Evolutionary conservation across 2,888 invertebrate genomes (phyloP), one percentile per base, ranked within the genome.

Genomic region (Marronus borbonicus): DNA sequence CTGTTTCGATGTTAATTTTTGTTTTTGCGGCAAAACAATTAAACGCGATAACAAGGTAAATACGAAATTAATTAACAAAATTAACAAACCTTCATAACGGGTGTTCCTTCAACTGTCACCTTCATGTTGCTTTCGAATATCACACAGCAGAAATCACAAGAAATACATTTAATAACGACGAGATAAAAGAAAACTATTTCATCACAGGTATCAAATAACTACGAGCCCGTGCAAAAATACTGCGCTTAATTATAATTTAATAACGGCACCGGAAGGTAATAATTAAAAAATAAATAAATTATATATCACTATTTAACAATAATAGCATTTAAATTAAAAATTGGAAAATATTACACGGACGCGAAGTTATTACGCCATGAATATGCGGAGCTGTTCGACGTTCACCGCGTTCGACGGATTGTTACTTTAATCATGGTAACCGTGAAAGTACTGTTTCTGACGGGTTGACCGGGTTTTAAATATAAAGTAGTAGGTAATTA

Each of bases 401-500:
- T 65, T 65, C 17, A 65, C 39, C 52, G 52, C n/a, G 17, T 7
- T 52, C 17, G 17, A 44, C 44, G 44, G n/a, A 28, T 8, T 36
- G 65, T 7, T 65, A 39, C 36, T 65, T 31, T 36, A 39, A 65
- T 65, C 65, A 39, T 65, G 39, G 36, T 65, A 39, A 39, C 36
- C 17, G 65, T 65, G 65, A 65, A 65, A 65, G 65, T 39, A 65
- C 65, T 65, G 65, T 31, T 65, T 65, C 17, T 65, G 17, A 8
- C 65, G 39, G 36, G 0, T n/a, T 39, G 65, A 65, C 65, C 65
- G 65, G 14, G 65, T 17, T 65, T 65, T 65, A 36, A 65, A 65
- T 31, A 65, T 65, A 65, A 65, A n/a, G 65, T 65, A 39, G 39
- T 62, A 28, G 65, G 65, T 65, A 39, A n/a, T 65, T 39, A 65